Evolutionary conservation across 2,113 vertebrate species (phyloP), one percentile per base, ranked within the genome.

Genomic region (Larimichthys crocea): DNA sequence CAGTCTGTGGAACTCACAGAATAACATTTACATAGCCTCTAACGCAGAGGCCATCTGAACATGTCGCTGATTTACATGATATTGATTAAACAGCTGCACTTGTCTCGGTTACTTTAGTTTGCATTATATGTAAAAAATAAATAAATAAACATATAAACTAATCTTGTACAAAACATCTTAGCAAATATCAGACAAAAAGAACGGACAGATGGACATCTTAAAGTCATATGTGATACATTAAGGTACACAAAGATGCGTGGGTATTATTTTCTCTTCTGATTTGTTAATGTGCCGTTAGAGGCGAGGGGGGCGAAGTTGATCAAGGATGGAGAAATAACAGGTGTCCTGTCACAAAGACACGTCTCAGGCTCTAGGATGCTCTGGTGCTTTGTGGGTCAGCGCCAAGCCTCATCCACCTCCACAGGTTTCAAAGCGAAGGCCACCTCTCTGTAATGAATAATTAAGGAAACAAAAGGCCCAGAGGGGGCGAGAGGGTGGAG

Each of bases 341-440:
- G 94, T 96, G 94, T 95, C 87, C 89, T 76, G 72, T 86, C 92
- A 94, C 91, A 93, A 94, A 93, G 82, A 94, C 89, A 82, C 83
- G 68, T 94, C 91, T 91, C 92, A 88, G 87, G 91, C 92, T 93
- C 85, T 72, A 81, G 87, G 89, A 90, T 93, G 87, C 89, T 92
- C 84, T 71, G 89, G 44, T 90, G 92, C 90, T 88, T 92, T 82
- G 14, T 74, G 91, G 91, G 91, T 92, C 90, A 91, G 86, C 76
- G 84, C 88, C 91, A 92, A 92, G 90, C 92, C 91, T 91, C 90
- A 92, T 92, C 92, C 92, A 90, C 91, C 91, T 94, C 94, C 90
- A 91, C 94, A 94, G 92, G 94, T 94, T 93, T 95, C 93, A 94
- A 94, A 94, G 94, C 67, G 55, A 87, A 82, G 91, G 92, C 93